Evolutionary conservation across 2,797 vertebrate genomes (phyloP).

Genomic region (Pangasius mekongensis): DNA sequence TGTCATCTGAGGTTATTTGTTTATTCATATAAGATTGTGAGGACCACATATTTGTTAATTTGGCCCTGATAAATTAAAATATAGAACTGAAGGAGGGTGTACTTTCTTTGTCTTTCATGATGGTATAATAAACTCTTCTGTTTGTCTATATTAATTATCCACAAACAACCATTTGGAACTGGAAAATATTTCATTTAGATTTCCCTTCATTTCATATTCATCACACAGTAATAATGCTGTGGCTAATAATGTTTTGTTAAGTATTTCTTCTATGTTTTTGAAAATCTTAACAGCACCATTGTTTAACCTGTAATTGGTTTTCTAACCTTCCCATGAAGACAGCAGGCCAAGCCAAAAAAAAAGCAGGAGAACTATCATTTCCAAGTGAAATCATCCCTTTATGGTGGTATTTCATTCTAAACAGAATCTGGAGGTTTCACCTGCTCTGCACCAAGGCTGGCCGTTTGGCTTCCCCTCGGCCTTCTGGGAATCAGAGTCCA

Average conservation of each 20-base stretch:
- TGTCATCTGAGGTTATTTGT: no score
- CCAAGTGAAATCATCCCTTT: not conserved
- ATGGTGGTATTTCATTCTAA: not conserved
- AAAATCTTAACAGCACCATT: not conserved
- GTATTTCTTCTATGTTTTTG: not conserved
- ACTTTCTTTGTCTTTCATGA: not conserved
- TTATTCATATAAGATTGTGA: not conserved
- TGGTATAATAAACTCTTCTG: not conserved
- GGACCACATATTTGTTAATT: not conserved
- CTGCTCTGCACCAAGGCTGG: slow-evolving; percentile 87
- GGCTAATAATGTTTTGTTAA: not conserved
- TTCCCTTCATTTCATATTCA: not conserved
- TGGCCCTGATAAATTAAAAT: not conserved
- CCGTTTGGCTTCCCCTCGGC: slow-evolving; percentile 85
- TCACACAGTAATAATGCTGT: no score
- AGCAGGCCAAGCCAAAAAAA: not conserved
- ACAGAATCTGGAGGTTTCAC: slow-evolving; percentile 61
- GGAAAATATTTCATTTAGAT: not conserved
- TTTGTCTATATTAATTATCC: not conserved
- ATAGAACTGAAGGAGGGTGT: not conserved
- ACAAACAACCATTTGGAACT: not conserved
- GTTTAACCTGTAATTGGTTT: not conserved
- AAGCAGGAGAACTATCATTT: not conserved
- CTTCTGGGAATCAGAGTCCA: slow-evolving; percentile 88
- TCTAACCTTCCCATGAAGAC: not conserved